phyloP scores from a whole-genome alignment of 1,140 invertebrate genomes.

The Sitobion miscanthi region DNA sequence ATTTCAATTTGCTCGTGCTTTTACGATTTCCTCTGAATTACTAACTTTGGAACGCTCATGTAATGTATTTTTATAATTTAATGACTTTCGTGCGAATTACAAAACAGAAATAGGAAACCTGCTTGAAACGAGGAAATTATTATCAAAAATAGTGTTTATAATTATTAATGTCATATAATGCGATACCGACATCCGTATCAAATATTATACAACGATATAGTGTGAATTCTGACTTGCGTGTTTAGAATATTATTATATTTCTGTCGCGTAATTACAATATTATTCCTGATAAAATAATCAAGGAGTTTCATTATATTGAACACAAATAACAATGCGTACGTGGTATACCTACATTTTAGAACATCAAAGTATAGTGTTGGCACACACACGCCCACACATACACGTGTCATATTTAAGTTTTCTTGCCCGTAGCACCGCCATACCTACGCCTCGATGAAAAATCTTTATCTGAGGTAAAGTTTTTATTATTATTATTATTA shows the following conservation, averaged over 20 bases:
- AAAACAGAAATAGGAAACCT: neutral
- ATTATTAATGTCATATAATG: too few species aligned
- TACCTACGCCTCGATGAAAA: neutral
- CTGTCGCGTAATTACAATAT: neutral
- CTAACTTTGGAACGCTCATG: neutral
- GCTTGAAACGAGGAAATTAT: neutral
- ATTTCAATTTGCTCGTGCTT: neutral
- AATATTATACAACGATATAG: too few species aligned
- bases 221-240: too few species aligned
- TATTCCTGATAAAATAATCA: neutral
- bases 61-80: neutral
- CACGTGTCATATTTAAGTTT: neutral
- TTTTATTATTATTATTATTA: constrained; percentile 13
- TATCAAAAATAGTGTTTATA: neutral
- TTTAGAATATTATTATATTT: neutral
- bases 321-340: neutral
- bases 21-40: neutral
- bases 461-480: neutral
- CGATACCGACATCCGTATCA: too few species aligned
- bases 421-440: neutral
- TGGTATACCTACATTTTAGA: too few species aligned
- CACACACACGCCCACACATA: too few species aligned
- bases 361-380: neutral
- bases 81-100: neutral
- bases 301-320: neutral